phyloP scores from a whole-genome alignment of 2,113 vertebrate species.

The Chloroceryle aenea region DNA sequence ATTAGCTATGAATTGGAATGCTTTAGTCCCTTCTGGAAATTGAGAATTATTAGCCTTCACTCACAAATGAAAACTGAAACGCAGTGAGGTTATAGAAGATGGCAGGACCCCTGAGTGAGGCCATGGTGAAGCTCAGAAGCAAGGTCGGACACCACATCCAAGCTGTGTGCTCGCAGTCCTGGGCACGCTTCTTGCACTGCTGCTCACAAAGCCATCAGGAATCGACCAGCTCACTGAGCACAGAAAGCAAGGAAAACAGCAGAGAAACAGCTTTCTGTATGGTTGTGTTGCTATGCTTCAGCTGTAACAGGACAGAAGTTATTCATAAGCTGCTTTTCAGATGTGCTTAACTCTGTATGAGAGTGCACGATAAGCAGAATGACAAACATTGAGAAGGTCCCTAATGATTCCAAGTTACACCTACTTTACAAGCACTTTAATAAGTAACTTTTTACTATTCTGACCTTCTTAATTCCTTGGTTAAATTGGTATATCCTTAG shows the following conservation, averaged over 20 bases:
- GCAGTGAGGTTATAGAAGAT: not conserved
- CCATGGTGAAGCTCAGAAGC: rapidly evolving
- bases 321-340: not conserved
- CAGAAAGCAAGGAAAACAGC: not conserved
- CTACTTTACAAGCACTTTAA: not conserved
- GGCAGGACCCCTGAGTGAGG: not conserved
- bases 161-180: not conserved
- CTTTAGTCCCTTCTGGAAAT: not conserved
- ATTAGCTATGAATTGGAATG: not conserved
- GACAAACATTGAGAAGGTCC: not conserved
- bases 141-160: rapidly evolving
- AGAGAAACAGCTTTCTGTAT: not conserved
- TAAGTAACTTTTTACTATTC: not conserved
- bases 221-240: rapidly evolving
- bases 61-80: not conserved
- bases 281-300: not conserved
- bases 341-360: not conserved
- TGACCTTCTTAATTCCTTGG: not conserved
- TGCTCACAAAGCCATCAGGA: rapidly evolving
- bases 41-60: not conserved
- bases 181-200: rapidly evolving
- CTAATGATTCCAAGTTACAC: not conserved
- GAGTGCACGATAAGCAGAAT: not conserved
- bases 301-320: not conserved
- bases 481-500: not conserved